These are phyloP conservation scores for Gobiocypris rarus DNA, from an alignment of 2,113 vertebrate species.

Conservation along the genomic window DNA sequence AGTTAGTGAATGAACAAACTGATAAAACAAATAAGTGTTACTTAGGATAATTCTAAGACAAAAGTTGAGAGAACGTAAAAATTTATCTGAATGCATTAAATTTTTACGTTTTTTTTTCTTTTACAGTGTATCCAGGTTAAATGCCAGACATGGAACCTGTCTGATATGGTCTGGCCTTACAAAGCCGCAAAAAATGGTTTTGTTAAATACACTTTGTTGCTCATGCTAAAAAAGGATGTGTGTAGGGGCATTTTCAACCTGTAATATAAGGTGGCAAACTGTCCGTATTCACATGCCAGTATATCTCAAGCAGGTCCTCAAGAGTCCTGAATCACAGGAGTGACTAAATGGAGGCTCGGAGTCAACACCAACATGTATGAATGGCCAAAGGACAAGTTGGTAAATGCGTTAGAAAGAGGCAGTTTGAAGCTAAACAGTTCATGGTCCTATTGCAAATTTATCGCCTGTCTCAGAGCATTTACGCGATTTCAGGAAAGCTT, in stretches of 20 bases:
- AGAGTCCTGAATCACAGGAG: slow-evolving; percentile 41
- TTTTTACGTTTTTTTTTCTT: neutral
- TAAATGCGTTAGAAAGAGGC: slow-evolving; percentile 35
- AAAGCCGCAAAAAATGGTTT: neutral
- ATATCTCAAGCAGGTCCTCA: slow-evolving; percentile 33
- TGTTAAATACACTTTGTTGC: no score
- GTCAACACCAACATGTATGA: slow-evolving; percentile 57
- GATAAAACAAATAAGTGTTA: neutral
- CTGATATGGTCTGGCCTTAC: neutral
- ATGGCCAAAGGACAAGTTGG: slow-evolving; percentile 65
- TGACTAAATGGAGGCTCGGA: slow-evolving; percentile 52
- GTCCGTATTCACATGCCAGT: neutral
- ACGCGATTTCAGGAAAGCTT: slow-evolving; percentile 9
- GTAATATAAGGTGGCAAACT: slow-evolving; percentile 18
- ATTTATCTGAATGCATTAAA: neutral
- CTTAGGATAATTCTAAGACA: neutral
- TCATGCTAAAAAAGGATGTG: no score
- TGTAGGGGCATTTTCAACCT: neutral
- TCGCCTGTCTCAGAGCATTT: slow-evolving; percentile 26
- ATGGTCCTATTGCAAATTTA: slow-evolving; percentile 14
- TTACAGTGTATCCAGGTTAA: slow-evolving; percentile 13
- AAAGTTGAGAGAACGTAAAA: neutral
- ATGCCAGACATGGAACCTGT: slow-evolving; percentile 1
- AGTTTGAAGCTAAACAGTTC: slow-evolving; percentile 44
- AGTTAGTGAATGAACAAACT: neutral